Base-by-base conservation (phyloP, 2,113 vertebrate species). In the Oceanodroma tethys region DNA sequence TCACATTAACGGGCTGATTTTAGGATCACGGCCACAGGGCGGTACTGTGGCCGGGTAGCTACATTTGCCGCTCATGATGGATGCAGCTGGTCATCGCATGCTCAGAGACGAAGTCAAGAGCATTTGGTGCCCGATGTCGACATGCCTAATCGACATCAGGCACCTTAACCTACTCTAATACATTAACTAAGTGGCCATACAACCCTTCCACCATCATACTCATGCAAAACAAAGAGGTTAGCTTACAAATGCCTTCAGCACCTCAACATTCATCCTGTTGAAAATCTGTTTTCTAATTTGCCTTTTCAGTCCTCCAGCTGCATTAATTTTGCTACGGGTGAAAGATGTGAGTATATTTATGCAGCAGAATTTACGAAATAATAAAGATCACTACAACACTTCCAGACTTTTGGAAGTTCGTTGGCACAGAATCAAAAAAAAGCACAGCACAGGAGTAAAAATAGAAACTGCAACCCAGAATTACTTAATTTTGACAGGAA, bases 301-400 rank as follows among this genome's bases (percentile, higher is more conserved):
- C 32, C 50, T 83, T 93, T 81, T 66, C 38, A 75, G 15, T 47
- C 42, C 30, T 38, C 56, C 43, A 67, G 16, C 7, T 53, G 16
- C 12, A 59, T 45, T 74, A 60, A 73, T 82, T 92, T 67, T 72
- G 42, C 25, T 17, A 11, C 1, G 4, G 20, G 32, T 70, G 17
- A 76, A 93, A 68, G 16, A 16, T 40, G 14, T 1, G 21, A 66
- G 18, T 12, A 8, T 42, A 71, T 74, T 81, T 67, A 50, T 29
- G 21, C 50, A 70, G 40, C 42, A 84, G n/a, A 94, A 95, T 84
- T 53, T 66, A 81, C 36, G 63, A 89, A 82, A 65, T 58, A 82
- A 71, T n/a, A 27, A 75, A 58, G n/a, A 86, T 68, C 43, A 34
- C 42, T 58, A 45, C 55, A 45, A 48, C 30, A 10, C 25, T 84